These are phyloP conservation scores for Chloroclysta siterata DNA, from an alignment of 2,888 invertebrate genomes.

Conservation along the genomic window DNA sequence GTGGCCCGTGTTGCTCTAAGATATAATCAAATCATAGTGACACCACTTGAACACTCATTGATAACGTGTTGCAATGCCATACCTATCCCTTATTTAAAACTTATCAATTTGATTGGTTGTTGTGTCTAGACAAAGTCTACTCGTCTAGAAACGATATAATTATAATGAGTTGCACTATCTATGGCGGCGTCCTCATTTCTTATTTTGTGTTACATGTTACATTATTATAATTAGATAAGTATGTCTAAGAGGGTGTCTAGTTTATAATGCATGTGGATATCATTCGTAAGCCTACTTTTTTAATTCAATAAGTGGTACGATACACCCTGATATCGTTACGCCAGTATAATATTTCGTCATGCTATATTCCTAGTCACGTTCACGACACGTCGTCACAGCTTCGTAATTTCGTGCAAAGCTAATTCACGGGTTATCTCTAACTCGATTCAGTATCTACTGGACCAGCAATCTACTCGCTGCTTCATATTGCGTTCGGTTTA, in stretches of 20 bases:
- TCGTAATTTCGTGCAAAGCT: slow-evolving; percentile 56
- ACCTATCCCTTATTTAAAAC: slow-evolving; percentile 39
- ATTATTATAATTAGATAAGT: background rate
- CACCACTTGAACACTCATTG: slow-evolving; percentile 3
- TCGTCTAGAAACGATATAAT: slow-evolving; percentile 39
- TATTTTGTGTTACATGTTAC: too few relatives aligned
- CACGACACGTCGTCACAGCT: slow-evolving; percentile 42
- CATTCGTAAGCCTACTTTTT: too few relatives aligned
- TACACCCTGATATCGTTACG: too few relatives aligned
- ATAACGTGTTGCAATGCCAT: slow-evolving; percentile 1
- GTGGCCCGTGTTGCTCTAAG: too few relatives aligned
- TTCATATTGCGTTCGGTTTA: slow-evolving; percentile 19
- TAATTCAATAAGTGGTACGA: too few relatives aligned
- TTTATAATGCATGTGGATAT: too few relatives aligned
- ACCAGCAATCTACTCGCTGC: slow-evolving; percentile 10
- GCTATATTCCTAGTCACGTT: slow-evolving; percentile 18
- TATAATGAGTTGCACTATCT: background rate
- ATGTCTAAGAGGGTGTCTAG: background rate
- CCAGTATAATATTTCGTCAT: background rate
- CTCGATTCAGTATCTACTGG: slow-evolving; percentile 51
- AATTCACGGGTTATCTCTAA: slow-evolving; percentile 61
- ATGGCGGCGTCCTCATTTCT: background rate
- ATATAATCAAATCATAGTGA: slow-evolving; percentile 6
- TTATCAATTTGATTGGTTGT: slow-evolving; percentile 35
- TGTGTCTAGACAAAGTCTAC: slow-evolving; percentile 48